These are phyloP conservation scores for Cyclargus thomasi DNA, from an alignment of 1,140 invertebrate species.

Conservation along the genomic window DNA sequence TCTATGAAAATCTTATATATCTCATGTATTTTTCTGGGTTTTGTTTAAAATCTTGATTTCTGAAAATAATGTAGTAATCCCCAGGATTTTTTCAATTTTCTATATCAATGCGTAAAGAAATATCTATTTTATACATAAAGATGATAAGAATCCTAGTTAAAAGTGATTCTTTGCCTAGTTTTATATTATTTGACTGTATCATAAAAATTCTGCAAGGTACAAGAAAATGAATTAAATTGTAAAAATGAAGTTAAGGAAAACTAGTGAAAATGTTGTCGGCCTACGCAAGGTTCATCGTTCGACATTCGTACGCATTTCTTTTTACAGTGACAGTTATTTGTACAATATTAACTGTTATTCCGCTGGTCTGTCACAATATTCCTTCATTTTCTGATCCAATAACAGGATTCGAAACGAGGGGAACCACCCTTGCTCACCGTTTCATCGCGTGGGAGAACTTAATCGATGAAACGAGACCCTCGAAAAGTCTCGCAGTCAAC, in stretches of 20 bases:
- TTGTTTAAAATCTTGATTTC: too few species aligned
- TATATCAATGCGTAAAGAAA: neutral
- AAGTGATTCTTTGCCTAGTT: neutral
- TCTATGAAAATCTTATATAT: neutral
- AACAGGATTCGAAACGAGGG: constrained; percentile 92
- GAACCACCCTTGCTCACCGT: constrained; percentile 85
- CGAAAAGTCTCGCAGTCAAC: constrained; percentile 82
- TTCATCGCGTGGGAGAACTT: constrained; percentile 90
- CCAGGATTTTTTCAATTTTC: neutral
- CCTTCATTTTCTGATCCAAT: constrained; percentile 88
- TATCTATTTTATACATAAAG: neutral
- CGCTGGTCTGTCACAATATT: constrained; percentile 79
- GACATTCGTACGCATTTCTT: constrained; percentile 84
- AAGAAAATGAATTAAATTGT: constrained; percentile 42
- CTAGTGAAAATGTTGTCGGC: constrained; percentile 70
- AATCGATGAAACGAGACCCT: constrained; percentile 81
- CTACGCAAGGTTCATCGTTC: constrained; percentile 81
- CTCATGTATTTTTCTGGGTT: neutral
- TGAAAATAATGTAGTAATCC: neutral
- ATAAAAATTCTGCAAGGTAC: neutral
- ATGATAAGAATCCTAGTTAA: neutral
- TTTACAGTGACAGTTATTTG: constrained; percentile 81
- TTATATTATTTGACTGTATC: neutral
- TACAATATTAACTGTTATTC: constrained; percentile 82
- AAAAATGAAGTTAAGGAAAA: constrained; percentile 53